phyloP scores from a whole-genome alignment of 2,797 vertebrate species.

The Thamnophis elegans region DNA sequence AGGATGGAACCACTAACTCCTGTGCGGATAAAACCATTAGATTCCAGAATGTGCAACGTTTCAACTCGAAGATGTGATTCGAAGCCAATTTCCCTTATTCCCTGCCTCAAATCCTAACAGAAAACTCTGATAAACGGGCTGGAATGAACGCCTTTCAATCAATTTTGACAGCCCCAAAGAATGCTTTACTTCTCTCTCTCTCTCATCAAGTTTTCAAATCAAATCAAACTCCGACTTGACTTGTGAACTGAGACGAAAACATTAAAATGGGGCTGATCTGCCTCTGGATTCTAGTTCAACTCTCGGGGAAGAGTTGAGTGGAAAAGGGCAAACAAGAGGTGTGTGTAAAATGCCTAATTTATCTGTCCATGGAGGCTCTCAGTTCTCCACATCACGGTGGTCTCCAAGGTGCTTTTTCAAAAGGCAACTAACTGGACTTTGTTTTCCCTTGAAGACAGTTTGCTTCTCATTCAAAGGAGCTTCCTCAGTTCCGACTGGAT shows the following conservation, averaged over 20 bases:
- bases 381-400: too few species aligned
- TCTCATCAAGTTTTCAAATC: neutral
- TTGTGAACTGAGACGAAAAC: neutral
- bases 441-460: too few species aligned
- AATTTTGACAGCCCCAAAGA: neutral
- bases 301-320: neutral
- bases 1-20: neutral
- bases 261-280: neutral
- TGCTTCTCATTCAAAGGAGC: too few species aligned
- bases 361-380: neutral
- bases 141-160: neutral
- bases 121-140: neutral
- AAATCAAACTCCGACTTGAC: neutral
- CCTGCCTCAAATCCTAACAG: neutral
- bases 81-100: neutral
- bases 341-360: neutral
- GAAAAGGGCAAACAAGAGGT: neutral
- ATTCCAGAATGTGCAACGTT: neutral
- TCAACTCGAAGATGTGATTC: neutral
- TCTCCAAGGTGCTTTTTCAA: too few species aligned
- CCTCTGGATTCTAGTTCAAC: neutral
- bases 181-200: neutral
- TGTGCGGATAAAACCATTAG: neutral
- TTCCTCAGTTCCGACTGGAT: too few species aligned
- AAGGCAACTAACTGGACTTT: too few species aligned